These are phyloP conservation scores for Pseudomugil gertrudae DNA, from an alignment of 2,797 vertebrate species.

Conservation along the genomic window DNA sequence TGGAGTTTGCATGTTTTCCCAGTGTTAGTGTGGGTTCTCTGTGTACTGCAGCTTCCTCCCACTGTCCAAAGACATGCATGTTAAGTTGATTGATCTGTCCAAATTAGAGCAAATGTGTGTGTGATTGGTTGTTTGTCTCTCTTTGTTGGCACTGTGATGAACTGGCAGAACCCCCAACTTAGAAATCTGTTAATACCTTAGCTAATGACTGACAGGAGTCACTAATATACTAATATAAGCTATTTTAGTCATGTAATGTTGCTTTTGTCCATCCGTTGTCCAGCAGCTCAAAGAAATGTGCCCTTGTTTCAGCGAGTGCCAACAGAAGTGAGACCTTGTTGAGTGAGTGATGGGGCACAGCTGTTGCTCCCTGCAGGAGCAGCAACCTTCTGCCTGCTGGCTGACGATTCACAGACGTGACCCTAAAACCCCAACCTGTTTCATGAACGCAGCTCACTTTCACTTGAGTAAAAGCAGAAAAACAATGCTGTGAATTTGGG, in stretches of 20 bases:
- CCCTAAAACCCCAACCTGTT: conserved; percentile 35
- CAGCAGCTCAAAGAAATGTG: conserved; percentile 32
- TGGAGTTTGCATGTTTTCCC: too few relatives aligned
- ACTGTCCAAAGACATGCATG: too few relatives aligned
- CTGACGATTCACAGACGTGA: conserved; percentile 28
- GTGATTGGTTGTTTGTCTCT: too few relatives aligned
- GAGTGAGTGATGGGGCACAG: conserved; percentile 71
- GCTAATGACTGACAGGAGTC: conserved; percentile 52
- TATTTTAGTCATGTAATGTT: conserved; percentile 23
- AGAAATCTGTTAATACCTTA: conserved; percentile 47
- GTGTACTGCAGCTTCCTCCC: too few relatives aligned
- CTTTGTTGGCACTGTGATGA: too few relatives aligned
- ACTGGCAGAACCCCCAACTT: conserved; percentile 48
- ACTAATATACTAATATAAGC: conserved; percentile 44
- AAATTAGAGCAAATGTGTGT: too few relatives aligned
- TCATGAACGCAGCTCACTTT: conserved; percentile 10
- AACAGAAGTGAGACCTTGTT: conserved; percentile 28
- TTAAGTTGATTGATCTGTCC: too few relatives aligned
- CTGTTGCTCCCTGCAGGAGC: conserved; percentile 60
- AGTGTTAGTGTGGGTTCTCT: too few relatives aligned
- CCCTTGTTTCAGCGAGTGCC: conserved; percentile 42
- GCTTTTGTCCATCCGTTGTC: conserved; percentile 35
- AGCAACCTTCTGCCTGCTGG: conserved; percentile 58
- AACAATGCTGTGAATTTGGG: background rate
- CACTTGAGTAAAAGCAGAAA: background rate